phyloP scores from a whole-genome alignment of 2,113 vertebrate genomes.

The Tylochromis polylepis region DNA sequence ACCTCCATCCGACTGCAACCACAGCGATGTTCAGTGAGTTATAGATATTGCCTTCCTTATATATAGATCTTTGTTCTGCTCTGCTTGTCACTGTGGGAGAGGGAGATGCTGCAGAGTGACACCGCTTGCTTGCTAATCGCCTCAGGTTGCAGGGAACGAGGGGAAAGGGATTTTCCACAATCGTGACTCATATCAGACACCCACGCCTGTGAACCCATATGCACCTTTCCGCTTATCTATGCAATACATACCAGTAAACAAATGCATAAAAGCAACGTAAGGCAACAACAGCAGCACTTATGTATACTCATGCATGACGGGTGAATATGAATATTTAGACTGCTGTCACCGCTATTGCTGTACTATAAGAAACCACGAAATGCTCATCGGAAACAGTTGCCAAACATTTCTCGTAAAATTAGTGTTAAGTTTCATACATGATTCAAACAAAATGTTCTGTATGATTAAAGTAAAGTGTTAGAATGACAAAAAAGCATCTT shows the following conservation, averaged over 20 bases:
- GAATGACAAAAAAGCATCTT: background rate
- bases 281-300: background rate
- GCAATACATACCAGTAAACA: background rate
- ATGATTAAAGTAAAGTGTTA: background rate
- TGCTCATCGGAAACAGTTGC: background rate
- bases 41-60: background rate
- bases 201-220: background rate
- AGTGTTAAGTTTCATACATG: background rate
- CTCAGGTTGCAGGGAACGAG: background rate
- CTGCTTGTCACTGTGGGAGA: background rate
- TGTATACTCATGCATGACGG: background rate
- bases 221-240: background rate
- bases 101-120: slow-evolving; percentile 13
- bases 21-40: background rate
- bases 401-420: background rate
- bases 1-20: background rate
- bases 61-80: background rate
- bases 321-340: background rate
- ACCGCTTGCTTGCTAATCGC: background rate
- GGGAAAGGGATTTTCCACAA: background rate
- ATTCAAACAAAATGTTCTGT: background rate
- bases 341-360: background rate
- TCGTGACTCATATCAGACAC: slow-evolving; percentile 12
- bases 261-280: background rate
- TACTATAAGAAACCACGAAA: rapidly evolving